Evolutionary conservation across 2,888 invertebrate genomes (phyloP), one percentile per base, ranked within the genome.

Genomic region (Xylota sylvarum): DNA sequence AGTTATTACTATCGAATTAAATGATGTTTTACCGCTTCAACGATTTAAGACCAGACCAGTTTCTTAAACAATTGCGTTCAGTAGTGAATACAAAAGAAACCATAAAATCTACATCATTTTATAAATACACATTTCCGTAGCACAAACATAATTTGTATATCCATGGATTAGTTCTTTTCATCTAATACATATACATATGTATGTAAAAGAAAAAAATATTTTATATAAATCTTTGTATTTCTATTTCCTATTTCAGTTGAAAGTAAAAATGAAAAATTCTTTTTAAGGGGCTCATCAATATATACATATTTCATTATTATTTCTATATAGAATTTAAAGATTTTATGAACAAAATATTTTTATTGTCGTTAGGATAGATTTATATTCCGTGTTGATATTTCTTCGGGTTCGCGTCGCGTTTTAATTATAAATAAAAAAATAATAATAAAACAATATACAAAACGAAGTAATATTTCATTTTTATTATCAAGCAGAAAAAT

Each of bases 351-450:
- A 80, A 80, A 83, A 69, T 74, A 69, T 58, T 55, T 73, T 72
- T n/a, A 52, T 50, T 62, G 50, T 77, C 37, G 9, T 67, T 67
- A 85, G 76, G 65, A 37, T 85, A 85, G 80, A 23, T 35, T 85
- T 84, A 80, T 52, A 76, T 65, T 85, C 67, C 85, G 85, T 81
- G 72, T 81, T 81, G 76, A 85, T 85, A 72, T 82, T 80, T 77
- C 62, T 64, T 86, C 86, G 86, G 86, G 86, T 82, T 82, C 86
- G 86, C 86, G 86, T 86, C 86, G 86, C 86, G 86, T 84, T 81
- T 81, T 56, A 73, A 58, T 65, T 35, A 19, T 12, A 64, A 77
- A 62, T 14, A 10, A 65, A 56, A 4, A 37, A 50, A 58, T 62
- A 67, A 65, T 55, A 40, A 55, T 14, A 76, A 35, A 56, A 70